Evolutionary conservation across 2,888 invertebrate species (phyloP).

Genomic region (Sphecodes monilicornis): DNA sequence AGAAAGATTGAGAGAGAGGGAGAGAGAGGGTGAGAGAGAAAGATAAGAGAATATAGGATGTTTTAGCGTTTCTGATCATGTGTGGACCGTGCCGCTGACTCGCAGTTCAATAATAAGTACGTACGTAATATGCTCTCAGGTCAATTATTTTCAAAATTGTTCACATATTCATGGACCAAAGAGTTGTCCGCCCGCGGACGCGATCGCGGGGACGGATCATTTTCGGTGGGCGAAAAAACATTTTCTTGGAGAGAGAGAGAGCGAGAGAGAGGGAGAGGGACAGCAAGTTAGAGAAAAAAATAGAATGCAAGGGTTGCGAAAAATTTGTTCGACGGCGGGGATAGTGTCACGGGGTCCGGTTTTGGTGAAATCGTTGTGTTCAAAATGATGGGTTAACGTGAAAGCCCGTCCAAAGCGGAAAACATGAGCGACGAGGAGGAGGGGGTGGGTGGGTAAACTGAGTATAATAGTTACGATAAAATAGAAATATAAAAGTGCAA

Average conservation of each 20-base stretch:
- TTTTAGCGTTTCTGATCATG: slow-evolving; percentile 40
- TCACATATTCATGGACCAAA: slow-evolving; percentile 70
- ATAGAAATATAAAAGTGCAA: slow-evolving; percentile 66
- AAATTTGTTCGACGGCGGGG: background rate
- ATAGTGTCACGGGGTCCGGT: slow-evolving; percentile 40
- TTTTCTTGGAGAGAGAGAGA: slow-evolving; percentile 10
- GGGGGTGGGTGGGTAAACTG: slow-evolving; percentile 47
- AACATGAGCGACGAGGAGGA: slow-evolving; percentile 15
- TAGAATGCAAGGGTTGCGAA: background rate
- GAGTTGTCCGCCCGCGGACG: slow-evolving; percentile 53
- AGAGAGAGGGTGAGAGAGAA: background rate
- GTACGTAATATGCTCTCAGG: slow-evolving; percentile 60
- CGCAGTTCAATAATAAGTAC: slow-evolving; percentile 48
- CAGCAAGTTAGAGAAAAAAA: too few species aligned
- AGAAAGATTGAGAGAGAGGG: background rate
- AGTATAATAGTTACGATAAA: slow-evolving; percentile 36
- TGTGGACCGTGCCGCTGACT: slow-evolving; percentile 65
- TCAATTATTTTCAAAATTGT: slow-evolving; percentile 68
- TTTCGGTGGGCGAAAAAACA: slow-evolving; percentile 46
- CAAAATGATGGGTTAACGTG: slow-evolving; percentile 60
- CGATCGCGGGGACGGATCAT: slow-evolving; percentile 41
- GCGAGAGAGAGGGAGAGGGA: too few species aligned
- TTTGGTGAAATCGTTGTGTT: slow-evolving; percentile 58
- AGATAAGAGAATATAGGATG: background rate
- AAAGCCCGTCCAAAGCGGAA: slow-evolving; percentile 59